Evolutionary conservation across 1,140 invertebrate species (phyloP), one percentile per base, ranked within the genome.

Genomic region (Drosophila athabasca): DNA sequence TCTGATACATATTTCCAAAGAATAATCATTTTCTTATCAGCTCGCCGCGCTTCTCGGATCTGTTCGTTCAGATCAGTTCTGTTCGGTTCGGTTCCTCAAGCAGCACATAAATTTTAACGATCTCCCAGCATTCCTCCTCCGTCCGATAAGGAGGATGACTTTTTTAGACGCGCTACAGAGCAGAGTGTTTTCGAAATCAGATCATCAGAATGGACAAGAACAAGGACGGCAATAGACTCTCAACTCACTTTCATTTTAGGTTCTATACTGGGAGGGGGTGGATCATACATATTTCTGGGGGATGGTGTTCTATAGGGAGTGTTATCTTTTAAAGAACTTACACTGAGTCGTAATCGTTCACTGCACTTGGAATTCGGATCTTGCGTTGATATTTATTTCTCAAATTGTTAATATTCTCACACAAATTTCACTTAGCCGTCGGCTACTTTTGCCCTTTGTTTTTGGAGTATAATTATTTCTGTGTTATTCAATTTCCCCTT

Each of bases 71-170:
- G 44, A 45, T 51, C 29, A 5, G 49, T 15, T 17, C 45, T 17
- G 44, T 66, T 65, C 61, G 26, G 6, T 35, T 13, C 6, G 39
- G 61, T 68, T 69, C 43, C 62, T 67, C 50, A 13, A 60, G 41
- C 49, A 26, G 41, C 44, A 49, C 72, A 76, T 76, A 76, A 76
- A 76, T 76, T 76, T 76, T 76, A 75, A 75, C 54, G 72, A 75
- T 75, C 61, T 59, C 66, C 70, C 26, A 46, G 45, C 50, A 22
- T 17, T 54, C 67, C 11, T 54, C 67, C 11, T 11, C 29, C 41
- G 35, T 9, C 24, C 57, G 74, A 76, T 76, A 76, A 61, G 61
- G 11, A 8, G 45, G 5, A 44, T 46, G 50, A n/a, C 31, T 48
- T 48, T 68, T 46, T 48, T 29, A 39, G 19, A 54, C 19, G 1